Evolutionary conservation across 2,797 vertebrate genomes (phyloP), one percentile per base, ranked within the genome.

Genomic region (Heteromormyrus szaboi): DNA sequence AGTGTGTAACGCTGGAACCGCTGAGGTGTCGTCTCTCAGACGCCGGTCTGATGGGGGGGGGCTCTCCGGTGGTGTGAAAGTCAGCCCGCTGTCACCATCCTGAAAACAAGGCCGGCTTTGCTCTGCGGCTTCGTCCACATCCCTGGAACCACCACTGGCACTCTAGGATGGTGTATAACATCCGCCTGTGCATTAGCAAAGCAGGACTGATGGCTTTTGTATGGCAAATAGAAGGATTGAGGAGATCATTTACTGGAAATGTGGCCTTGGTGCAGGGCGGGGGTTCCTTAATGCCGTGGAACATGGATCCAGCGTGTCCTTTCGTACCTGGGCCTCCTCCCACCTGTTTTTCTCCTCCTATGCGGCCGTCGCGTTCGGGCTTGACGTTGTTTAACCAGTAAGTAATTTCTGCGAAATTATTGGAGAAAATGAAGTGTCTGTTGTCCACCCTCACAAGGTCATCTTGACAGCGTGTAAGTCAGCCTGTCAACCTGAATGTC

Each of bases 1-100:
- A 90, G 91, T 91, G 90, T 89, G 72, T 84, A 89, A 88, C 90
- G 68, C 85, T 90, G 89, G 84, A 87, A 86, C 59, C 62, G 72
- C 76, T 86, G 86, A 89, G 88, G 91, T 29, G 48, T 25, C 19
- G 9, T 22, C 44, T 84, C 19, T 46, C 81, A 84, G 81, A 50
- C 81, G 81, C 81, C 65, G n/a, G 17, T 25, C 72, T 44, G 5
- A 19, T 44, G 7, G 19, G 72, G 6, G 33, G 62, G 3, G 62
- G 62, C 25, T 5, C 37, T 44, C 4, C 12, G 41, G 4, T 22
- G 37, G 19, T 11, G 41, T 46, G 37, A 81, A 79, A 41, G 7
- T 46, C 72, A n/a, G 6, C 19, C 17, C 7, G 3, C 72, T n/a
- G 37, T 79, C 8, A n/a, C 37, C 37, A 8, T 41, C 11, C 19